Evolutionary conservation across 2,113 vertebrate species (phyloP), one percentile per base, ranked within the genome.

Genomic region (Oostethus manadensis): DNA sequence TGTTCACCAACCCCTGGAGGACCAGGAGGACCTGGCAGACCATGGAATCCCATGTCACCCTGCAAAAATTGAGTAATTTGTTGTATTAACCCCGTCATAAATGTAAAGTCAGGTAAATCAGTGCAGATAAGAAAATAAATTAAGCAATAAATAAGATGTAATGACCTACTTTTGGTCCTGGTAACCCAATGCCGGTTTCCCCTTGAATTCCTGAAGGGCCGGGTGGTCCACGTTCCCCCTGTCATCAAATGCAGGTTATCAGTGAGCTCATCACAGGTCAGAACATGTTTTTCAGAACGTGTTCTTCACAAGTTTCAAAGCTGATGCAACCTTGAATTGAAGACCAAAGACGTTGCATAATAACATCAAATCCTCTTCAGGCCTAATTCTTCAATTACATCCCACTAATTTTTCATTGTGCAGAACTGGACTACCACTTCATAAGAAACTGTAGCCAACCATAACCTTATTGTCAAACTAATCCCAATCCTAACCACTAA

Each of bases 171-270:
- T 96, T 96, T 77, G 90, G 80, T 50, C 94, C 94, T 64, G 91
- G 87, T 58, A 92, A 81, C 79, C 94, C 94, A 70, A 92, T 81
- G 60, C 93, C 94, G 71, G 84, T 91, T 76, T 95, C 93, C 54
- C 93, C 94, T 78, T 91, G 91, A 68, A 94, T 87, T 56, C 94
- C 94, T 51, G 90, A 78, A 33, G 86, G 89, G 2, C 94, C 94
- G 42, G 71, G 8, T 58, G 83, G 64, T 42, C 94, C 94, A 70
- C 93, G 91, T 68, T 93, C 93, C 55, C 94, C 94, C 94, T 96
- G 74, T 73, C 18, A 79, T n/a, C 23, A 82, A 78, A 67, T 15
- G 11, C 15, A 40, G 35, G 53, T 55, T 55, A 55, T 55, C 26
- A 35, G 51, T 18, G 1, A 51, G 62, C 51, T 60, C 66, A 57